Base-by-base conservation (phyloP, 1,140 invertebrate species). In the Ostrea denselamellosa region DNA sequence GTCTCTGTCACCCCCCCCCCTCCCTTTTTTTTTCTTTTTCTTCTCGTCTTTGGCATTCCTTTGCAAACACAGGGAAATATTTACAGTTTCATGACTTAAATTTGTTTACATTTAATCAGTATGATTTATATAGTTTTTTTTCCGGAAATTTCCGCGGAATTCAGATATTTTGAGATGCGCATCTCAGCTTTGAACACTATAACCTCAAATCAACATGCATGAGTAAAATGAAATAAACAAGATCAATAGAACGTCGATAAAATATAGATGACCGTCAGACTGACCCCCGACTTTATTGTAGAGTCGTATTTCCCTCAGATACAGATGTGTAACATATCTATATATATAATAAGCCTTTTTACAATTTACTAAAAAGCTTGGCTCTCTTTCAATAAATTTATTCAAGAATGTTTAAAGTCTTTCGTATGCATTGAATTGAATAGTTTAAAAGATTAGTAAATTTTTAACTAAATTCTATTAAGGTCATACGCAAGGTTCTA, bases 291-390 rank as follows among this genome's bases (percentile, higher is more conserved):
- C 56, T 58, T 19, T 14, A 3, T 14, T 44, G 34, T 44, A 44
- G 2, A 58, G 12, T 14, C 2, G 17, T n/a, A n/a, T n/a, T n/a
- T 62, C 12, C 5, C 56, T n/a, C 56, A 62, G 56, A 62, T 62
- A 62, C 56, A n/a, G 56, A 62, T 62, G 56, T 62, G 56, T 62
- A 62, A 62, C 56, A 19, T 62, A 19, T 62, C 56, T 62, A 62
- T 62, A 62, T 62, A 62, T 62, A 62, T 19, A n/a, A n/a, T 44
- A 8, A 17, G 17, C 3, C 56, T n/a, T 62, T 58, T 62, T 14
- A 62, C n/a, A 19, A 5, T 19, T 62, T 19, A n/a, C n/a, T 19
- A 17, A 17, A n/a, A 19, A 17, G 17, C n/a, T 62, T 62, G 56
- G 56, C 56, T 62, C 17, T 62, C n/a, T 62, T 17, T 62, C 56